phyloP scores from a whole-genome alignment of 1,140 invertebrate genomes.

The Steinernema khuongi region DNA sequence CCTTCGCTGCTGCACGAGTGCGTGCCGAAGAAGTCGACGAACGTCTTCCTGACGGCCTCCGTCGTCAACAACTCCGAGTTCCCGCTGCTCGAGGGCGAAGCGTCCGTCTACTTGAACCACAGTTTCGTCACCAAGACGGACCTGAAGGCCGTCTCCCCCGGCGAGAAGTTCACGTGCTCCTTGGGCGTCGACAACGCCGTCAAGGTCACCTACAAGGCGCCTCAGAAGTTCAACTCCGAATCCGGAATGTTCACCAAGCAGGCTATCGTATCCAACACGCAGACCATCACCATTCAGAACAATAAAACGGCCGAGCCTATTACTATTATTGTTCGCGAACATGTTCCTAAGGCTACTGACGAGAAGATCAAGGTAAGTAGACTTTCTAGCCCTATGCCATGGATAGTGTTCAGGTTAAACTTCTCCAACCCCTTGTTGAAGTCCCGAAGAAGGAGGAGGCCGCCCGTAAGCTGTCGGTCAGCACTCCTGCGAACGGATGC shows the following conservation, averaged over 20 bases:
- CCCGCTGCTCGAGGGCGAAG: constrained; percentile 58
- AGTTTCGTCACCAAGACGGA: constrained; percentile 61
- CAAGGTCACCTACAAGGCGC: constrained; percentile 60
- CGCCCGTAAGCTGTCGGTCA: no score
- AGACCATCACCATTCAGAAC: constrained; percentile 60
- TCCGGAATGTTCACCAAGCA: constrained; percentile 51
- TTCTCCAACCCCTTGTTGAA: no score
- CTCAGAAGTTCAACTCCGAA: constrained; percentile 46
- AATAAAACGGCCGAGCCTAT: constrained; percentile 50
- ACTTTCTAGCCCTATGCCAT: constrained; percentile 17
- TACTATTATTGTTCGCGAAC: constrained; percentile 57
- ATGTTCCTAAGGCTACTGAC: constrained; percentile 59
- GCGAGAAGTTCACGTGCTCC: constrained; percentile 60
- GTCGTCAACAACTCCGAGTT: constrained; percentile 59
- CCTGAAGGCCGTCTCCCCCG: constrained; percentile 56
- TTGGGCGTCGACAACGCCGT: constrained; percentile 61
- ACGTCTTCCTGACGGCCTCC: constrained; percentile 60
- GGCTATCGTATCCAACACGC: constrained; percentile 47
- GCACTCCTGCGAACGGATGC: no score
- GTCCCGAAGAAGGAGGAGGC: no score
- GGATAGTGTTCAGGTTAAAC: no score
- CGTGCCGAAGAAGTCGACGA: constrained; percentile 57
- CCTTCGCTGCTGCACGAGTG: constrained; percentile 58
- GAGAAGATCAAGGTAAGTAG: constrained; percentile 61
- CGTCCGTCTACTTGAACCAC: constrained; percentile 61